phyloP scores from a whole-genome alignment of 2,113 vertebrate species.

The Strix uralensis region DNA sequence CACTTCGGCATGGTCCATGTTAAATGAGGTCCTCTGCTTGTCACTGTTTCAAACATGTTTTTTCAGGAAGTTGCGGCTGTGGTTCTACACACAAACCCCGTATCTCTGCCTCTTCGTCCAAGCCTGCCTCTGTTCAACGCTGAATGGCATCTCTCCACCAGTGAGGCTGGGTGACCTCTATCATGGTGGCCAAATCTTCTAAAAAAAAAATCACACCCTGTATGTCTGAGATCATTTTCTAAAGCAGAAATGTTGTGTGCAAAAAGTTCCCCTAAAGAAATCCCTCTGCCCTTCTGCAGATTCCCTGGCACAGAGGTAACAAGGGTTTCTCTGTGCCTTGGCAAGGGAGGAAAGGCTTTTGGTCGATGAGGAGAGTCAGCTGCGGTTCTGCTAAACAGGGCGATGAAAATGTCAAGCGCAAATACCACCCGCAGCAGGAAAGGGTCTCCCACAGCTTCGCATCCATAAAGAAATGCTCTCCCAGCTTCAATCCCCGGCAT shows the following conservation, averaged over 20 bases:
- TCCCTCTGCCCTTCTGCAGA: background rate
- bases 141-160: background rate
- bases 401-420: background rate
- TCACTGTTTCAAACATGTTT: background rate
- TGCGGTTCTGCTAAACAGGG: background rate
- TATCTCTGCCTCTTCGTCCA: background rate
- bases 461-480: background rate
- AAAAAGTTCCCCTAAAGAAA: background rate
- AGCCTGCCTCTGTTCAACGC: accelerated
- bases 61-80: background rate
- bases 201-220: background rate
- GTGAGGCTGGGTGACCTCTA: background rate
- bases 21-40: accelerated
- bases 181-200: background rate
- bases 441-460: background rate
- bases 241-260: accelerated
- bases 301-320: background rate
- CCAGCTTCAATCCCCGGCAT: background rate
- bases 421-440: accelerated
- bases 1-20: background rate
- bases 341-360: background rate
- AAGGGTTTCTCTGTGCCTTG: background rate
- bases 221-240: background rate
- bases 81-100: background rate
- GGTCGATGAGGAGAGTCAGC: background rate